Percentiles rank a stretch among this genome's conserved stretches.
phyloP scores from a whole-genome alignment of 2,113 vertebrate genomes.

The Aplodontia rufa region DNA sequence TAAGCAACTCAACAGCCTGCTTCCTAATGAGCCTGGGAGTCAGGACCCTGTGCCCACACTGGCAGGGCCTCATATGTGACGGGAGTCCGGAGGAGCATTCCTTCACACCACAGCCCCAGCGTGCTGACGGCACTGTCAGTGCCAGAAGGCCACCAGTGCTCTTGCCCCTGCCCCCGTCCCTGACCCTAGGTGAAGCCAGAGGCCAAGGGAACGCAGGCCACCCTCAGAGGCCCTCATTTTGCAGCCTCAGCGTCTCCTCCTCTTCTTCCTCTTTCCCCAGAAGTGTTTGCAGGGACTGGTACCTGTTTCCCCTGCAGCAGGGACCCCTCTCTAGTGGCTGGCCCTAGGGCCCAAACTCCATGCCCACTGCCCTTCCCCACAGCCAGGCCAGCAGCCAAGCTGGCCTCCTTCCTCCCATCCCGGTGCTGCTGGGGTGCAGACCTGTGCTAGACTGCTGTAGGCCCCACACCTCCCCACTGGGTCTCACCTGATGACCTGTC shows the following conservation, averaged over 20 bases:
- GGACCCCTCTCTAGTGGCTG: background rate
- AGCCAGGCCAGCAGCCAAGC: no score
- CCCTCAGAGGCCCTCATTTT: background rate
- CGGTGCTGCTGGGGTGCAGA: background rate
- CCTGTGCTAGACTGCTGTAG: background rate
- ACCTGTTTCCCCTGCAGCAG: rapidly evolving
- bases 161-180: background rate
- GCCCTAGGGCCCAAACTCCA: background rate
- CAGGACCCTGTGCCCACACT: rapidly evolving
- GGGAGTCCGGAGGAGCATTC: background rate
- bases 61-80: background rate
- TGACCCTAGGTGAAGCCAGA: no score
- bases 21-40: background rate
- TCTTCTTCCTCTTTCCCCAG: no score
- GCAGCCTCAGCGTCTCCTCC: background rate
- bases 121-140: no score
- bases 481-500: background rate
- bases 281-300: rapidly evolving
- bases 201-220: no score
- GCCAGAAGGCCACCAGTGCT: background rate
- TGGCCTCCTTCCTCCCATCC: background rate
- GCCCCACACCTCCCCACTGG: background rate
- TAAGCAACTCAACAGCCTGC: rapidly evolving
- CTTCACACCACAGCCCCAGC: background rate
- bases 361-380: rapidly evolving